Conservation (phyloP, 2,888 invertebrate species). For the Brachypalpus laphriformis region DNA sequence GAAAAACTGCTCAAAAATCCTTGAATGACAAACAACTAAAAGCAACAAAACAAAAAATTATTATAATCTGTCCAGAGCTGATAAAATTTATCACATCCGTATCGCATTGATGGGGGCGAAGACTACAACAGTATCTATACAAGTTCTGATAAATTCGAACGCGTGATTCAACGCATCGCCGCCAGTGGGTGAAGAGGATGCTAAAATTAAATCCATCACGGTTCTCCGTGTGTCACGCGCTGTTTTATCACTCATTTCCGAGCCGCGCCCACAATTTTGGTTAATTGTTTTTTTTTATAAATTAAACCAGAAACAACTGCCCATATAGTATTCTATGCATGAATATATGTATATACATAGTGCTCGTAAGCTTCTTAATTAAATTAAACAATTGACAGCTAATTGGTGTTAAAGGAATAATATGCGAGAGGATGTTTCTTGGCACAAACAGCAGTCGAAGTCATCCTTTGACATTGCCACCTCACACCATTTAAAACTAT, state of each 20-base stretch:
- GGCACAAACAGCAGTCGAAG: neutral
- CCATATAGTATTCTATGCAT: neutral
- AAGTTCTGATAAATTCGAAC: constrained; percentile 40
- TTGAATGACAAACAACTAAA: constrained; percentile 29
- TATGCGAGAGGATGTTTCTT: neutral
- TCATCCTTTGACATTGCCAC: constrained; percentile 13
- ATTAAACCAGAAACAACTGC: constrained; percentile 1
- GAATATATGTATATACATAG: constrained; percentile 6
- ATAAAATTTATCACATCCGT: constrained; percentile 70
- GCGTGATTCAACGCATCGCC: constrained; percentile 56
- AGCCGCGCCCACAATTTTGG: constrained; percentile 47
- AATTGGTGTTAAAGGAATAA: neutral
- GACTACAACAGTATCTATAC: neutral
- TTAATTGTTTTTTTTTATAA: constrained; percentile 16
- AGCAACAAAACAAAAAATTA: constrained; percentile 5
- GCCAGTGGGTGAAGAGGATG: constrained; percentile 14
- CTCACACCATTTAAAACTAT: neutral
- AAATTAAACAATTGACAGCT: constrained; percentile 8
- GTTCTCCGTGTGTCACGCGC: constrained; percentile 32
- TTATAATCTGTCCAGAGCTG: constrained; percentile 29
- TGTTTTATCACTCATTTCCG: constrained; percentile 48
- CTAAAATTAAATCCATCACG: constrained; percentile 59
- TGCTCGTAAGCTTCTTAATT: neutral
- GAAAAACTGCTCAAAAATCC: neutral
- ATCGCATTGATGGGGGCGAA: constrained; percentile 46